Percentiles rank a stretch among this genome's conserved stretches.
Evolutionary conservation across 1,140 invertebrate species (phyloP).

Genomic region (Piezodorus guildinii): DNA sequence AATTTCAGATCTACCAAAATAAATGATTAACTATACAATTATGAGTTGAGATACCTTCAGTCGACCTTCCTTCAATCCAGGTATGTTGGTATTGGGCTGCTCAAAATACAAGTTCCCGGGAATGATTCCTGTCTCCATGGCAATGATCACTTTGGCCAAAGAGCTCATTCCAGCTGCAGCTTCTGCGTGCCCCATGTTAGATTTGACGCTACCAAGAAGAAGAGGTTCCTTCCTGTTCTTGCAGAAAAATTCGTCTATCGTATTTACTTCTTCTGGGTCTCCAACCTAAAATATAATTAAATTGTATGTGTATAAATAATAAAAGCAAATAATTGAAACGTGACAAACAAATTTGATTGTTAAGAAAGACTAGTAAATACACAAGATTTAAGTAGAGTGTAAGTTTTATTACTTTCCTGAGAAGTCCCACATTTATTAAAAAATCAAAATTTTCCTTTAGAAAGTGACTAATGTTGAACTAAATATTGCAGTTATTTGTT

Average conservation of each 20-base stretch:
- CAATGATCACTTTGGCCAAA: conserved; percentile 76
- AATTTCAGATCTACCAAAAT: too few relatives aligned
- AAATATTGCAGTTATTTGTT: too few relatives aligned
- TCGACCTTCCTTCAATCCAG: conserved; percentile 70
- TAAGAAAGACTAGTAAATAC: too few relatives aligned
- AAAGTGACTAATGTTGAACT: too few relatives aligned
- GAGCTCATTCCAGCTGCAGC: conserved; percentile 84
- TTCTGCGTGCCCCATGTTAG: conserved; percentile 96
- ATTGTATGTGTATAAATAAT: too few relatives aligned
- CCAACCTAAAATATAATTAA: conserved; percentile 43
- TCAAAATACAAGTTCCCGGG: conserved; percentile 85
- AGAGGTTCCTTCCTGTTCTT: conserved; percentile 66
- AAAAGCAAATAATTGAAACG: not conserved
- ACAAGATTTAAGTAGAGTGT: too few relatives aligned
- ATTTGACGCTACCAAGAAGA: conserved; percentile 89
- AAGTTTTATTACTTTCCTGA: too few relatives aligned
- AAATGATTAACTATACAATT: too few relatives aligned
- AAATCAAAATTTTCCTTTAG: too few relatives aligned
- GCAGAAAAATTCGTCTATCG: conserved; percentile 85
- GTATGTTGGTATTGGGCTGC: conserved; percentile 77
- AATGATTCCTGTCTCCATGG: conserved; percentile 77
- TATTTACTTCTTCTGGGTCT: conserved; percentile 91
- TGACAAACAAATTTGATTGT: not conserved
- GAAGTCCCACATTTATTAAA: too few relatives aligned
- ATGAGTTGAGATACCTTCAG: conserved; percentile 45